Conservation (phyloP, 1,140 invertebrate species). For the Dendrolimus punctatus region DNA sequence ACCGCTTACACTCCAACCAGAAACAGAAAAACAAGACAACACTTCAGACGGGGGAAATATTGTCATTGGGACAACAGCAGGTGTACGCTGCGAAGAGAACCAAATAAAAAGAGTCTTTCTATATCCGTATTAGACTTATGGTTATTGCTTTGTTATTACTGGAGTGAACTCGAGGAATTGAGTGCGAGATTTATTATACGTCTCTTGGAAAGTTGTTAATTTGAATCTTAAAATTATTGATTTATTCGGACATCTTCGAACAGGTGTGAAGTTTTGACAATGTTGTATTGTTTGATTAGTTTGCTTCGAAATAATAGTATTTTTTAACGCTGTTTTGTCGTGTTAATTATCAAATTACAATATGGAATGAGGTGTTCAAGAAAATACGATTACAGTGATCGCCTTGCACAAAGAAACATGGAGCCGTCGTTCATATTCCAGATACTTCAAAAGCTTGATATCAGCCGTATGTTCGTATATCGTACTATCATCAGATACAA, state of each 20-base stretch:
- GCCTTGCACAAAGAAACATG: too few relatives aligned
- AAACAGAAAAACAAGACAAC: slow-evolving; percentile 27
- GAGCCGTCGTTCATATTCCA: too few relatives aligned
- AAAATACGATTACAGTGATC: too few relatives aligned
- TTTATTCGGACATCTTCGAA: slow-evolving; percentile 4
- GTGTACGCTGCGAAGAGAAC: slow-evolving; percentile 35
- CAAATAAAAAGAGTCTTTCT: slow-evolving; percentile 10
- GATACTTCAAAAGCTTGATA: too few relatives aligned
- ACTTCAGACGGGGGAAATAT: slow-evolving; percentile 34
- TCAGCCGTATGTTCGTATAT: too few relatives aligned
- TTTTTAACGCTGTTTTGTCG: too few relatives aligned
- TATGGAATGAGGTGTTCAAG: too few relatives aligned
- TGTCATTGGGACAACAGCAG: slow-evolving; percentile 33
- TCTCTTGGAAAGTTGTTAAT: slow-evolving; percentile 5
- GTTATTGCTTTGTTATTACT: slow-evolving; percentile 33
- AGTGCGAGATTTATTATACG: slow-evolving; percentile 21
- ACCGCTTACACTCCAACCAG: slow-evolving; percentile 13
- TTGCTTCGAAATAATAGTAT: too few relatives aligned
- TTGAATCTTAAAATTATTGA: slow-evolving; percentile 10
- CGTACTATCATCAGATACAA: too few relatives aligned
- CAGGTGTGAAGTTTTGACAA: too few relatives aligned
- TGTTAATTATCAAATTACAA: too few relatives aligned
- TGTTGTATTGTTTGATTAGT: too few relatives aligned
- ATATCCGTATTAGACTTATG: slow-evolving; percentile 31
- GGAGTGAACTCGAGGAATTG: slow-evolving; percentile 21